Evolutionary conservation across 2,888 invertebrate species (phyloP).

Genomic region (Drosophila mulleri): DNA sequence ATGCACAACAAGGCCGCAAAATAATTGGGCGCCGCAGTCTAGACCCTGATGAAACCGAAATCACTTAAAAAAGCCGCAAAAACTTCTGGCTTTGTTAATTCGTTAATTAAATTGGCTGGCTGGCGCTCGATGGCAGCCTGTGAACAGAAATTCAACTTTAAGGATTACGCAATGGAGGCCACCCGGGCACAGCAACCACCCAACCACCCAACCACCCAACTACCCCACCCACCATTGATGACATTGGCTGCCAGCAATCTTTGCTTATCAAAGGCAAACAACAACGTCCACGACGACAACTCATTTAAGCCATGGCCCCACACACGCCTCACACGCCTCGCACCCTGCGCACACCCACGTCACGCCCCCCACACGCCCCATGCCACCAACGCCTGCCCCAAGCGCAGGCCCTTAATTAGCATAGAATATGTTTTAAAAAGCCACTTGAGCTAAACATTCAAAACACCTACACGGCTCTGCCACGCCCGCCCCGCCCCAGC

Average conservation of each 20-base stretch:
- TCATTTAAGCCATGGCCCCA: conserved; percentile 58
- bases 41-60: conserved; percentile 44
- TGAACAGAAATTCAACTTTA: conserved; percentile 71
- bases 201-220: neutral
- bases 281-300: conserved; percentile 67
- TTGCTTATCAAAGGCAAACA: conserved; percentile 74
- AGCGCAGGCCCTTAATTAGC: conserved; percentile 72
- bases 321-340: neutral
- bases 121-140: conserved; percentile 70
- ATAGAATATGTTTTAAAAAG: conserved; percentile 81
- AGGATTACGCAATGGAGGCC: conserved; percentile 70
- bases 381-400: conserved; percentile 18
- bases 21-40: conserved; percentile 61
- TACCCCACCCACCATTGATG: conserved; percentile 60
- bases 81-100: conserved; percentile 80
- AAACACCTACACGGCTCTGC: conserved; percentile 68
- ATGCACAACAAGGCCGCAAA: conserved; percentile 78
- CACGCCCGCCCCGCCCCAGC: neutral
- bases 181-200: too few species aligned
- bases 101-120: conserved; percentile 77
- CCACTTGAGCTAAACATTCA: conserved; percentile 81
- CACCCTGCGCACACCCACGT: too few species aligned
- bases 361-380: neutral
- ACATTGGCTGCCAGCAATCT: conserved; percentile 72
- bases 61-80: conserved; percentile 70